Evolutionary conservation across 92 coral and sea anemone genomes (phyloP).

Genomic region (Phymanthus crucifer): DNA sequence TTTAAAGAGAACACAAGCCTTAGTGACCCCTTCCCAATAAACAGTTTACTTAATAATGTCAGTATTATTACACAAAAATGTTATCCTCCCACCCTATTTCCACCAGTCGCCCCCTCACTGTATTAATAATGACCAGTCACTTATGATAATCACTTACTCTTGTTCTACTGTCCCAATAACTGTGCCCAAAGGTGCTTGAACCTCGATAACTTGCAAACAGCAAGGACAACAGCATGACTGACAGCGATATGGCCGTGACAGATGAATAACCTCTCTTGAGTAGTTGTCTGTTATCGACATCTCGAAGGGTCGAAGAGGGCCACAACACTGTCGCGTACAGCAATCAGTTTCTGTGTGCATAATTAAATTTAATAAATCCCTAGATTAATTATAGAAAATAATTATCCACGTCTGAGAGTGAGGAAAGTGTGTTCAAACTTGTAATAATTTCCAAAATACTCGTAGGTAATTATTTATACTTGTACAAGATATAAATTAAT

Average conservation of each 20-base stretch:
- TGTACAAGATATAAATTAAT: too few species aligned
- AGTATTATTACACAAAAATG: too few species aligned
- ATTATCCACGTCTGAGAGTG: too few species aligned
- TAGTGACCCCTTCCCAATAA: too few species aligned
- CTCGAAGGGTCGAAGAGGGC: slow-evolving; percentile 94
- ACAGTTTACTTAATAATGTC: too few species aligned
- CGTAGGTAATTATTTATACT: too few species aligned
- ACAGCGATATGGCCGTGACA: slow-evolving; percentile 92
- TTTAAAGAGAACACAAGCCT: too few species aligned
- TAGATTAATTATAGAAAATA: too few species aligned
- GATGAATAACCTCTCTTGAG: slow-evolving; percentile 87
- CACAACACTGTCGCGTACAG: slow-evolving; percentile 95
- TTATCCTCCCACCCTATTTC: too few species aligned
- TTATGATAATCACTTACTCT: slow-evolving; percentile 42
- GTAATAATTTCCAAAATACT: too few species aligned
- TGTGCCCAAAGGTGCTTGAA: slow-evolving; percentile 91
- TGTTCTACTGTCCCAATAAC: slow-evolving; percentile 92
- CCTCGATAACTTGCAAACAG: slow-evolving; percentile 87
- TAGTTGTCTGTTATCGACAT: slow-evolving; percentile 80
- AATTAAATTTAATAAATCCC: not conserved
- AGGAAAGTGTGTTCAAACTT: too few species aligned
- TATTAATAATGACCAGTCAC: not conserved
- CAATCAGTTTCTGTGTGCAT: slow-evolving; percentile 80
- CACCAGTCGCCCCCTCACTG: too few species aligned
- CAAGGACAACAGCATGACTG: slow-evolving; percentile 88